Base-by-base conservation (phyloP, 2,888 invertebrate species). In the Drosophila aldrichi region DNA sequence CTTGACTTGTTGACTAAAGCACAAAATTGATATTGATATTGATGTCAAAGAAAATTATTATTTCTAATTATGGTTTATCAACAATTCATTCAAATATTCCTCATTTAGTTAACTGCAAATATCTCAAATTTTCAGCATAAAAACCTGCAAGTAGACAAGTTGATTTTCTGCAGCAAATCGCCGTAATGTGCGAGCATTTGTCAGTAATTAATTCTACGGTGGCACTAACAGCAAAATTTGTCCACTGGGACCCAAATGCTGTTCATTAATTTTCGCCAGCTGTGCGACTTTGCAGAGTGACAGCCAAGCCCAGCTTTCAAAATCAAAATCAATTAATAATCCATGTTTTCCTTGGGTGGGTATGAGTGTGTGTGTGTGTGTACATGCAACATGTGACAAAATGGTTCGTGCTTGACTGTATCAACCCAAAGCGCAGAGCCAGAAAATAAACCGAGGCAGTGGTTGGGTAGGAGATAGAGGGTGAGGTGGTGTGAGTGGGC, bases 321-420 rank as follows among this genome's bases (percentile, higher is more conserved):
- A 49, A 49, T 34, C 34, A 14, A 81, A 79, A 80, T 78, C 88
- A 82, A 89, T 86, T 84, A 89, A 86, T 86, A 88, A 82, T 80
- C 16, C 25, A 44, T 25, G 69, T 55, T 41, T 63, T 46, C 8
- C 40, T 46, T 29, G 32, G 22, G 41, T 48, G 6, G 43, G 14
- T 52, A 1, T 29, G 6, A 29, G n/a, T 55, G 7, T 57, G 5
- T n/a, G 55, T 36, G 14, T 43, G 38, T 20, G 16, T 54, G 14
- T 48, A 52, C 56, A 52, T 74, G 89, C 86, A 89, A 84, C 88
- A 89, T 82, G 88, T 80, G 77, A 70, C 77, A 58, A 62, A 77
- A 65, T 68, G 72, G 65, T 58, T 55, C 65, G 58, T 73, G 61
- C 49, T 34, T 46, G 29, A 16, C 16, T 22, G 9, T 49, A 49